These are phyloP conservation scores for Numenius phaeopus DNA, from an alignment of 2,797 vertebrate genomes.

Conservation along the genomic window DNA sequence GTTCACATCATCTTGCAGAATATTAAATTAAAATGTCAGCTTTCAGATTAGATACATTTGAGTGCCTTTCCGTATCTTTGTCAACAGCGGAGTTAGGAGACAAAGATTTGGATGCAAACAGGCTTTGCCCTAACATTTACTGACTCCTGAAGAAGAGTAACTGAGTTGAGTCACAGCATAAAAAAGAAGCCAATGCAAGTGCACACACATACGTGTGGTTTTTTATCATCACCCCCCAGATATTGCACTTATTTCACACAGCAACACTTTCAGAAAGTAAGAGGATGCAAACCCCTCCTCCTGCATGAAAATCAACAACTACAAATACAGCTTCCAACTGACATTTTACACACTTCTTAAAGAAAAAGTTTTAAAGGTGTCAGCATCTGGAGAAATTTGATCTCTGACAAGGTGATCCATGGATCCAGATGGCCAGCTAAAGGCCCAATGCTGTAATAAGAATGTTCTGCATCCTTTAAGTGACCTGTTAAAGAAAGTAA, in stretches of 20 bases:
- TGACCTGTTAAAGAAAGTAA: not conserved
- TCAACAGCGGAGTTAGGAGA: not conserved
- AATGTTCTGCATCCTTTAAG: not conserved
- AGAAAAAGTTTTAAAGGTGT: not conserved
- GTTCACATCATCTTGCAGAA: not conserved
- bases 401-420: not conserved
- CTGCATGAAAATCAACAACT: not conserved
- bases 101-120: not conserved
- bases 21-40: conserved; percentile 26
- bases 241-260: not conserved
- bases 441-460: not conserved
- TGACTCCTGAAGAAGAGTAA: not conserved
- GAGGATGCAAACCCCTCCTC: not conserved
- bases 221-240: not conserved
- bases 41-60: conserved; percentile 10
- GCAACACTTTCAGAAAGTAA: not conserved
- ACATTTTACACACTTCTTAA: not conserved
- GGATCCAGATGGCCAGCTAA: not conserved
- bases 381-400: not conserved
- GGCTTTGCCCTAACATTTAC: not conserved
- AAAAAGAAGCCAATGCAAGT: not conserved
- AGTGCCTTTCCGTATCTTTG: not conserved
- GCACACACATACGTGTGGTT: not conserved
- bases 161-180: not conserved
- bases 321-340: conserved; percentile 2